These are phyloP conservation scores for Reinhardtius hippoglossoides DNA, from an alignment of 2,113 vertebrate species.

Conservation along the genomic window DNA sequence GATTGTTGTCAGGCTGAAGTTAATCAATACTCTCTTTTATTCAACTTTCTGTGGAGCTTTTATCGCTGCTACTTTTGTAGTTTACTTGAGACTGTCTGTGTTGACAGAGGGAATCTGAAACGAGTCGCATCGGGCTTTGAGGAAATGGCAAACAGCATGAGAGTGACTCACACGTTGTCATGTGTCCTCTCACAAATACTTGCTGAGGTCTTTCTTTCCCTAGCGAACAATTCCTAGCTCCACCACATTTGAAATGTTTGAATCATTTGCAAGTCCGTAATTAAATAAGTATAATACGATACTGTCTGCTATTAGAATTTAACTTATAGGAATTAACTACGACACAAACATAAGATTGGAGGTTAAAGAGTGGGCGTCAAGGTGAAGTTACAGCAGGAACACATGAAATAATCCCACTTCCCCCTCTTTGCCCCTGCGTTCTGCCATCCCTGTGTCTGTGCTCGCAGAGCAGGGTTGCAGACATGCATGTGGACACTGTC, in stretches of 20 bases:
- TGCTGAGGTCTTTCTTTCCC: slow-evolving; percentile 67
- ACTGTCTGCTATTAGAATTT: not conserved
- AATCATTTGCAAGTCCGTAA: not conserved
- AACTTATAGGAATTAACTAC: not conserved
- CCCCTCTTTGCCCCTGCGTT: slow-evolving; percentile 31
- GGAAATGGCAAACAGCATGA: slow-evolving; percentile 65
- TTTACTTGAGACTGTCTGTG: not conserved
- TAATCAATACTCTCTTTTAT: not conserved
- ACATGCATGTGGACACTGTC: slow-evolving; percentile 63
- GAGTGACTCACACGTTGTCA: slow-evolving; percentile 72
- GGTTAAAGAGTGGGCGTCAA: not conserved
- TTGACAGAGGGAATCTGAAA: slow-evolving; percentile 1
- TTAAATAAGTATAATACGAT: not conserved
- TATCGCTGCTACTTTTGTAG: not conserved
- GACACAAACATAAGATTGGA: not conserved
- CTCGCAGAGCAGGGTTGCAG: slow-evolving; percentile 48
- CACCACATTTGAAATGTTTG: not conserved
- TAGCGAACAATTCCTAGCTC: not conserved
- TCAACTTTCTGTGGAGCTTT: not conserved
- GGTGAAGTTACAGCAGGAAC: slow-evolving; percentile 24
- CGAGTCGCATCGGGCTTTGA: slow-evolving; percentile 25
- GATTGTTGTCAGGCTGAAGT: too few relatives aligned
- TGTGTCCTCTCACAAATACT: slow-evolving; percentile 53
- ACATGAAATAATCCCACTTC: slow-evolving; percentile 59
- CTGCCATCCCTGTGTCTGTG: slow-evolving; percentile 45